Evolutionary conservation across 2,797 vertebrate species (phyloP).

Genomic region (Microctenopoma stevenorrisi): DNA sequence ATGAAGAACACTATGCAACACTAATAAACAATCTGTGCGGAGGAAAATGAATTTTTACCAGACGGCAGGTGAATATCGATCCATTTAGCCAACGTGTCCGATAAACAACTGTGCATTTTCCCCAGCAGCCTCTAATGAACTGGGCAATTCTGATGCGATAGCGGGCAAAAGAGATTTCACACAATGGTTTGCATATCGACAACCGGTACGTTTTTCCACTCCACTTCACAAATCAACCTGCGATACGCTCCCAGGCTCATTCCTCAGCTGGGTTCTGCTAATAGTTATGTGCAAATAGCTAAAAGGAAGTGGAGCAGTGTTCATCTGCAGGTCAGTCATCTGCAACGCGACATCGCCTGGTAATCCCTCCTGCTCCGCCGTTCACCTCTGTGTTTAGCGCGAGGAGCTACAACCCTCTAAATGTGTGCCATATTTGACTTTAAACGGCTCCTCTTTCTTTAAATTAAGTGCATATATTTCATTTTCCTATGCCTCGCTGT

Average conservation of each 20-base stretch:
- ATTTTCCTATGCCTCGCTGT: conserved; percentile 77
- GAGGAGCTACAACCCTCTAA: conserved; percentile 57
- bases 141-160: conserved; percentile 31
- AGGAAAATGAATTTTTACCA: conserved; percentile 16
- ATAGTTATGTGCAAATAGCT: conserved; percentile 57
- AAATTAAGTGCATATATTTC: conserved; percentile 78
- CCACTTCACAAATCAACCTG: conserved; percentile 43
- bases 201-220: conserved; percentile 21
- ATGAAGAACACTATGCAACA: conserved; percentile 18
- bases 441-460: conserved; percentile 61
- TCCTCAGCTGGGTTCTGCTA: conserved; percentile 49
- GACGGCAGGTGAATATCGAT: conserved; percentile 43
- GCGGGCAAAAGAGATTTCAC: conserved; percentile 9
- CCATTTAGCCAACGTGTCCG: neutral
- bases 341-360: conserved; percentile 50
- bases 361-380: conserved; percentile 63
- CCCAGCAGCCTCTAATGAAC: conserved; percentile 34
- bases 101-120: conserved; percentile 38
- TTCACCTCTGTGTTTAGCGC: conserved; percentile 52
- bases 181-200: conserved; percentile 31
- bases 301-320: conserved; percentile 57
- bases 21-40: conserved; percentile 8
- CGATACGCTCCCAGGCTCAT: conserved; percentile 21
- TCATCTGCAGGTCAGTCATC: conserved; percentile 66
- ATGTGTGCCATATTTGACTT: conserved; percentile 61